A percentile compares a stretch with the other conserved stretches of the same genome.
Conservation (phyloP, 2,797 vertebrate species). For the Sternarchorhynchus goeldii region DNA sequence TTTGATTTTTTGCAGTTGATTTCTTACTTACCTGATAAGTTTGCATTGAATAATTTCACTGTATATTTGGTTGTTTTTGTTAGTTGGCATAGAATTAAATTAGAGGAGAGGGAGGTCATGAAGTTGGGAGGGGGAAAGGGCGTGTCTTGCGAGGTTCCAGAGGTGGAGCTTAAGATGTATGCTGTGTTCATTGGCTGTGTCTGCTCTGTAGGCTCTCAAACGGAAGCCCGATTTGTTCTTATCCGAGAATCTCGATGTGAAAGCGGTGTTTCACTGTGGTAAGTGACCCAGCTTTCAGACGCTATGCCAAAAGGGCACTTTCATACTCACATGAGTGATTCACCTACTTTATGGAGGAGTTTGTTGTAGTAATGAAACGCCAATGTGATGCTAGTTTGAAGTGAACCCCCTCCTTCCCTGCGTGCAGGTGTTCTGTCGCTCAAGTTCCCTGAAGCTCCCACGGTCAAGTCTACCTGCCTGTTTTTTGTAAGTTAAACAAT, state of each 20-base stretch:
- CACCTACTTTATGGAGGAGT: too few relatives aligned
- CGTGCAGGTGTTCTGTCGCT: slow-evolving; percentile 89
- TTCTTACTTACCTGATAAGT: slow-evolving; percentile 76
- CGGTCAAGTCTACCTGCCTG: slow-evolving; percentile 94
- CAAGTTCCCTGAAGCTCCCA: slow-evolving; percentile 97
- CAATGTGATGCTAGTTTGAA: not conserved
- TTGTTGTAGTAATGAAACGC: not conserved
- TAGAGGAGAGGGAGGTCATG: slow-evolving; percentile 62
- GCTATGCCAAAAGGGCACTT: not conserved
- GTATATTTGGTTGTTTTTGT: slow-evolving; percentile 69
- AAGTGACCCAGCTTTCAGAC: slow-evolving; percentile 69
- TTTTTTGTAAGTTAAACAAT: slow-evolving; percentile 90
- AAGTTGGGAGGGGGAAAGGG: slow-evolving; percentile 55
- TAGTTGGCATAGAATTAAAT: slow-evolving; percentile 20
- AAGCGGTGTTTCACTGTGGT: slow-evolving; percentile 98
- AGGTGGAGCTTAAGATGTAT: slow-evolving; percentile 57
- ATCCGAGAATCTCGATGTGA: slow-evolving; percentile 94
- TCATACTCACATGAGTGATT: not conserved
- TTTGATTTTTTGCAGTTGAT: slow-evolving; percentile 79
- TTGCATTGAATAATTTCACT: slow-evolving; percentile 76
- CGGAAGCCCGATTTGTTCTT: slow-evolving; percentile 97
- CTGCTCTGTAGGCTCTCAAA: slow-evolving; percentile 95
- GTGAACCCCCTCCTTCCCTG: slow-evolving; percentile 5
- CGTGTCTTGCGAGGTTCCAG: slow-evolving; percentile 61
- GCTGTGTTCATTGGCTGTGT: slow-evolving; percentile 75